A percentile compares a stretch with the other conserved stretches of the same genome.
phyloP scores from a whole-genome alignment of 2,888 invertebrate species.

The Nomada lathburiana region DNA sequence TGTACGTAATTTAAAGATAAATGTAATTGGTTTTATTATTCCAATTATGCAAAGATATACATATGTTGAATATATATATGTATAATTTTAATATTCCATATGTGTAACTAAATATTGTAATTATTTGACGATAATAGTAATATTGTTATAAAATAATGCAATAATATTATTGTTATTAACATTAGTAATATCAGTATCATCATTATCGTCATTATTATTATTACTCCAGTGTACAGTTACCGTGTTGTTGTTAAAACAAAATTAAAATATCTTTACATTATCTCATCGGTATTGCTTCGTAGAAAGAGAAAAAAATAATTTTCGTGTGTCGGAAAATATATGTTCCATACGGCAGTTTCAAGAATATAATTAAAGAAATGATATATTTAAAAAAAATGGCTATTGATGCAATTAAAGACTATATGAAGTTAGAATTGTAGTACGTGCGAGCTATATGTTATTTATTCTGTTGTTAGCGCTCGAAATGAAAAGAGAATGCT shows the following conservation, averaged over 20 bases:
- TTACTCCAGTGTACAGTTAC: background rate
- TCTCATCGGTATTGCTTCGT: background rate
- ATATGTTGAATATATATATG: slow-evolving; percentile 25
- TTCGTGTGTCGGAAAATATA: slow-evolving; percentile 50
- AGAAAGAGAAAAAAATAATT: slow-evolving; percentile 25
- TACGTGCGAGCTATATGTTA: slow-evolving; percentile 35
- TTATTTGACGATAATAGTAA: slow-evolving; percentile 56
- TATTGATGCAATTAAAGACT: slow-evolving; percentile 45
- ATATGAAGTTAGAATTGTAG: slow-evolving; percentile 26
- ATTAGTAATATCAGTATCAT: background rate
- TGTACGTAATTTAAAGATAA: slow-evolving; percentile 50
- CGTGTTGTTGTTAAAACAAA: slow-evolving; percentile 1
- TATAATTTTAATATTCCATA: slow-evolving; percentile 44
- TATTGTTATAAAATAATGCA: too few relatives aligned
- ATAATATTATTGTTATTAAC: slow-evolving; percentile 67
- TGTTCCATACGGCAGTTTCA: slow-evolving; percentile 56
- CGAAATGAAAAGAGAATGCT: slow-evolving; percentile 34
- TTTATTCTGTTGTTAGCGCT: slow-evolving; percentile 55
- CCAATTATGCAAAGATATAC: slow-evolving; percentile 10
- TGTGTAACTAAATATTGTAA: slow-evolving; percentile 63
- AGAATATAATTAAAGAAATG: slow-evolving; percentile 36
- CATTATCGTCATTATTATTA: slow-evolving; percentile 1
- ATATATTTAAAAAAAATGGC: slow-evolving; percentile 51
- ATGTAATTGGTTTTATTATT: slow-evolving; percentile 29
- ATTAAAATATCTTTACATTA: slow-evolving; percentile 5